Base-by-base conservation (phyloP, 2,113 vertebrate species). In the Tetraodon nigroviridis region DNA sequence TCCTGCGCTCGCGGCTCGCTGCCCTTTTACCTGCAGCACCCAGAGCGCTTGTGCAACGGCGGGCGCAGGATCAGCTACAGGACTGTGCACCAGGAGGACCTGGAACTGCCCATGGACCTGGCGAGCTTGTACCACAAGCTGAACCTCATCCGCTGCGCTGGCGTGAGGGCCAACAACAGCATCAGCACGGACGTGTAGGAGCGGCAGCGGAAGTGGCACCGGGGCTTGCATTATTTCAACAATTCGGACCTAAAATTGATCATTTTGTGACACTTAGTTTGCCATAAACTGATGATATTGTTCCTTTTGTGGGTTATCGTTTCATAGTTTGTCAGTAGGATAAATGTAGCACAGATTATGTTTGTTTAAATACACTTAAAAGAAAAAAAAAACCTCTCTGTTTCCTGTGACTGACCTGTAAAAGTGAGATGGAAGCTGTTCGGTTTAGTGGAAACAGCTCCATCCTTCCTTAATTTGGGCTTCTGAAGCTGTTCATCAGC, bases 111-210 rank as follows among this genome's bases (percentile, higher is more conserved):
- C 0, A 67, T 77, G 53, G 86, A 85, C 40, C 80, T 92, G 22
- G 75, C 69, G 45, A 89, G 81, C 67, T 84, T 97, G 78, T 92
- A 95, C 83, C 92, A 94, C 70, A 92, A 94, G 0, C 92, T 97
- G 49, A 92, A 93, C 69, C 92, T 93, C 67, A 87, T 90, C 85
- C 91, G 92, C 67, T 92, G 94, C 4, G 85, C 92, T 0, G 92
- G 93, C 86, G 93, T 93, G 93, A 91, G 92, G 16, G 94, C 94
- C 71, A 90, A 92, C 37, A 91, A 93, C 44, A 95, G 94, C 78
- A 81, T 96, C 84, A 98, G 96, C 90, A 98, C 96, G 0, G 95
- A 98, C 0, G 96, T 98, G 1, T 88, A 81, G 55, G 41, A 24
- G 62, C 40, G 3, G 45, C 2, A 17, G 53, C 90, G 37, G 40